Conservation (phyloP, 2,888 invertebrate genomes). For the Callinectes sapidus region DNA sequence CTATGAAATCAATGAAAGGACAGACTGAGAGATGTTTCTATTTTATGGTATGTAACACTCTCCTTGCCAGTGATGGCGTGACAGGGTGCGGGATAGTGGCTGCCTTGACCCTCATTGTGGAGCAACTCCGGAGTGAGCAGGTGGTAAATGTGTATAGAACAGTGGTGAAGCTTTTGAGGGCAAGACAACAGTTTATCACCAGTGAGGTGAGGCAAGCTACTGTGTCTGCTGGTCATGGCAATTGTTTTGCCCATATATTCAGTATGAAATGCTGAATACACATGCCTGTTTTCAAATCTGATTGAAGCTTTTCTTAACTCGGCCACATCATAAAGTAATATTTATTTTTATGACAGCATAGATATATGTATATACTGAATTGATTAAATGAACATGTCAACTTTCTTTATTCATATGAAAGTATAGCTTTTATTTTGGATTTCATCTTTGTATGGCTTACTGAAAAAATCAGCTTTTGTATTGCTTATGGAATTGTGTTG, state of each 20-base stretch:
- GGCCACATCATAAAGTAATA: background rate
- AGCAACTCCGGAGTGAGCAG: slow-evolving; percentile 43
- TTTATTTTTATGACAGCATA: background rate
- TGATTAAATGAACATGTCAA: background rate
- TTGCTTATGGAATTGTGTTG: background rate
- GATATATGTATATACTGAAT: background rate
- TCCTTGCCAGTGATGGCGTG: slow-evolving; percentile 47
- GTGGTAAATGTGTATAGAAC: slow-evolving; percentile 54
- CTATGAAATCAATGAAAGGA: background rate
- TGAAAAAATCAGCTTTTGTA: background rate
- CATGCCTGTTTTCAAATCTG: background rate
- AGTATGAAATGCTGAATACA: background rate
- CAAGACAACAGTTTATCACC: slow-evolving; percentile 46
- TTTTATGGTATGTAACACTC: background rate
- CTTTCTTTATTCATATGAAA: background rate
- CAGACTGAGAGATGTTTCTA: background rate
- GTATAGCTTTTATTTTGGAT: background rate
- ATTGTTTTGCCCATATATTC: background rate
- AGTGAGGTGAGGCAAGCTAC: slow-evolving; percentile 30
- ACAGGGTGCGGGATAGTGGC: slow-evolving; percentile 57
- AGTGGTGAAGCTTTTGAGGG: slow-evolving; percentile 47
- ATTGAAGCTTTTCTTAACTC: background rate
- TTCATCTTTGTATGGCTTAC: background rate
- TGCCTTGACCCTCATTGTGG: slow-evolving; percentile 36
- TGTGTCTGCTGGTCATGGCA: background rate